Base-by-base conservation (phyloP, 2,888 invertebrate species). In the Formica aserva region DNA sequence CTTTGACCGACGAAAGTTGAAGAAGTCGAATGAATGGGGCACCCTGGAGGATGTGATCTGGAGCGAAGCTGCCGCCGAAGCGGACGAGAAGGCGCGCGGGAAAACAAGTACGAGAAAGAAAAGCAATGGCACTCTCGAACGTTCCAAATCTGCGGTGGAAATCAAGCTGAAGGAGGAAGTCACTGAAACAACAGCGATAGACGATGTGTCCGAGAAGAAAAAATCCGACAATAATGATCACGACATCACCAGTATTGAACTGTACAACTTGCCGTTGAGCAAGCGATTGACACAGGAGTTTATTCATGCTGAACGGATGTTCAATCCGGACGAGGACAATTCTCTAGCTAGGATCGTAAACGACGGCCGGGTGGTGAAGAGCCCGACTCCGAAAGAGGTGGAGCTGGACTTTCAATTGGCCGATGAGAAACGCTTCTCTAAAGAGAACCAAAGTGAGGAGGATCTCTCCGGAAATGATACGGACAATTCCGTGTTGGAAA, bases 21-120 rank as follows among this genome's bases (percentile, higher is more conserved):
- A 97, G 93, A 97, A 97, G 92, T 97, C 96, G 0, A 97, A 96
- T 5, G 97, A 97, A 91, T 97, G 97, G 96, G 97, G 93, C 3
- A 97, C 97, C 87, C 95, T 97, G 87, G 97, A 97, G 94, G 97
- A 97, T 91, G 97, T 97, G n/a, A 96, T 97, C 38, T 96, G 97
- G 85, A 96, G 96, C 84, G 92, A 95, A n/a, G 76, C 78, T 32
- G 22, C 29, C 29, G 95, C 95, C 0, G 96, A 95, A 1, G 94
- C 94, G 86, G 90, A 89, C 3, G 91, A 90, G 11, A 75, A 62
- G 9, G 15, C 84, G 18, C 29, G 11, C 26, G 86, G 76, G 6
- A 88, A 85, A 76, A 71, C 80, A n/a, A 90, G 87, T 41, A 88
- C 84, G 35, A 87, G 91, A 75, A 93, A 94, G 57, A 91, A 92